phyloP scores from a whole-genome alignment of 2,113 vertebrate species.

The Dendrocopos noguchii region DNA sequence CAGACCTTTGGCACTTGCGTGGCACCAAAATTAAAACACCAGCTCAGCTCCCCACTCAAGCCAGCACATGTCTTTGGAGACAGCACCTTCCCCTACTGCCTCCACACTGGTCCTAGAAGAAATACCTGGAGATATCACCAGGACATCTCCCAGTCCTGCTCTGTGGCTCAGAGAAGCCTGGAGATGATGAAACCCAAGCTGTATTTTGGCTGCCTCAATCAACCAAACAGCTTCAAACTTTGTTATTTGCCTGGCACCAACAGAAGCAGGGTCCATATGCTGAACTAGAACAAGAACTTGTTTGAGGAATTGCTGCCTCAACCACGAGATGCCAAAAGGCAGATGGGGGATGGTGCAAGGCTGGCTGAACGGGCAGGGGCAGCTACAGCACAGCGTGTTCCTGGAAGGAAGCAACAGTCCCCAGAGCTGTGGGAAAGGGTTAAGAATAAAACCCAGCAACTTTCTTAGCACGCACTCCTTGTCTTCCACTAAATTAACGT shows the following conservation, averaged over 20 bases:
- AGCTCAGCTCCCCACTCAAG: background rate
- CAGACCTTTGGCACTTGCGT: background rate
- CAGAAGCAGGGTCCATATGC: constrained; percentile 50
- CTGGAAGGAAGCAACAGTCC: background rate
- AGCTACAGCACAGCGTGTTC: background rate
- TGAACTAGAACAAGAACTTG: constrained; percentile 59
- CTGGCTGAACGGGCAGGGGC: constrained; percentile 34
- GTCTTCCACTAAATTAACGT: constrained; percentile 36
- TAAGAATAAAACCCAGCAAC: constrained; percentile 37
- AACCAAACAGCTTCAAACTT: constrained; percentile 50
- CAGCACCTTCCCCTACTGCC: background rate
- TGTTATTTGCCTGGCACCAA: constrained; percentile 49
- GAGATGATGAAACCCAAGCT: background rate
- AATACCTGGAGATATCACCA: background rate
- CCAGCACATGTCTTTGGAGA: background rate
- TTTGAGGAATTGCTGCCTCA: constrained; percentile 39
- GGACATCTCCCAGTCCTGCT: background rate
- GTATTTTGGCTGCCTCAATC: constrained; percentile 12
- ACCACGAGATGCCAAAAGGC: constrained; percentile 43
- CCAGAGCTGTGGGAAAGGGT: constrained; percentile 26
- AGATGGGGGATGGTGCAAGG: constrained; percentile 52
- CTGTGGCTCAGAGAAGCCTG: accelerated
- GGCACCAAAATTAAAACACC: background rate
- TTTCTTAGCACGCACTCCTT: constrained; percentile 29
- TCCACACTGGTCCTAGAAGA: accelerated